Base-by-base conservation (phyloP, 1,140 invertebrate genomes). In the Hyles vespertilio region DNA sequence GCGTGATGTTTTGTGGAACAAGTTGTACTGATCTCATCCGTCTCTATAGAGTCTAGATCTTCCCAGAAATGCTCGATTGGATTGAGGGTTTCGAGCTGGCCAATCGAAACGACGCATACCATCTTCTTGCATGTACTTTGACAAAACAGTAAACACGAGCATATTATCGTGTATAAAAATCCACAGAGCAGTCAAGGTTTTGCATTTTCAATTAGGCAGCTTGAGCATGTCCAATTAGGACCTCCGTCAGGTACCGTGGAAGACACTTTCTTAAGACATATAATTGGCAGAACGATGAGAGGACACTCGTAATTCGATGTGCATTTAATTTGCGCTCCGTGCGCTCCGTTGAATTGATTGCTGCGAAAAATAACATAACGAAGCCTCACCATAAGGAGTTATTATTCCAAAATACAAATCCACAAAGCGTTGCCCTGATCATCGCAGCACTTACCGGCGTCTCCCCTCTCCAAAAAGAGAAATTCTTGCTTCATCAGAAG, bases 401-500 rank as follows among this genome's bases (percentile, higher is more conserved):
- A 50, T 50, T 50, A 12, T 12, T 50, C 3, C 48, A 12, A 22
- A 12, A 11, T 12, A 11, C 48, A 50, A 3, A 12, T 50, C 48
- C n/a, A 12, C 12, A 11, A 8, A 50, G 48, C 48, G 32, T 50
- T 11, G 3, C 12, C 48, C 11, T 22, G 48, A 12, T 50, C 10
- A 12, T 50, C 12, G 48, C 48, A 59, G 43, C 58, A 56, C 53
- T 59, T 44, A 12, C 47, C 49, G 49, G 45, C 49, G 48, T 61
- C 49, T 49, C 10, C 46, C 44, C 32, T 61, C 53, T 5, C 53
- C 53, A 56, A 22, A 52, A 36, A 63, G 12, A 48, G 48, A 50
- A 11, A 52, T 55, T 22, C 52, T 59, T 32, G 57, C 48, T 56
- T 56, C 62, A 64, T 53, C 60, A 43, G 52, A 58, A 9, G 52